Percentiles rank a stretch among this genome's conserved stretches.
Evolutionary conservation across 2,113 vertebrate genomes (phyloP).

Genomic region (Cyanoramphus novaezelandiae): DNA sequence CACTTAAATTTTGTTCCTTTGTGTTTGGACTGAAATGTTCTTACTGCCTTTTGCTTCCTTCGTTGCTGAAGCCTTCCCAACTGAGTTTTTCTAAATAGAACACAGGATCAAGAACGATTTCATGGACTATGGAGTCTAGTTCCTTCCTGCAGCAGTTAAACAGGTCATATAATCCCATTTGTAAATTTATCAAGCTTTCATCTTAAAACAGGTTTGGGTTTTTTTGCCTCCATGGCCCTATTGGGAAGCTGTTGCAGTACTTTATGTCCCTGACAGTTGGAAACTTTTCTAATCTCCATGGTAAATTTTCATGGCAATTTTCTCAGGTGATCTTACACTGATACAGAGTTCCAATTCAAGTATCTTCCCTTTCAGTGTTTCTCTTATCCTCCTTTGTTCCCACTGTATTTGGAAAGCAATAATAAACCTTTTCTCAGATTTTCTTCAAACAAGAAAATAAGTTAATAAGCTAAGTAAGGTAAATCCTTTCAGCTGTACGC

Average conservation of each 20-base stretch:
- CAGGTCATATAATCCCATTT: not conserved
- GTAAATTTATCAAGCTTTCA: not conserved
- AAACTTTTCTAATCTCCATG: not conserved
- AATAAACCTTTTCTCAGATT: not conserved
- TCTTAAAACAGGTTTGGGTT: not conserved
- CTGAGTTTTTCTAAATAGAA: not conserved
- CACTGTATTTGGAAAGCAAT: not conserved
- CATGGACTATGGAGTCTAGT: not conserved
- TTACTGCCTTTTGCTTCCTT: not conserved
- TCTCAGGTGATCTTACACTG: not conserved
- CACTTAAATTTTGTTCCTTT: not conserved
- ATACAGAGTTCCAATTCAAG: not conserved
- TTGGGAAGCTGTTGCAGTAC: not conserved
- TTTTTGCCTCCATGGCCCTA: not conserved
- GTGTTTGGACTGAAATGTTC: not conserved
- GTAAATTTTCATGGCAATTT: not conserved
- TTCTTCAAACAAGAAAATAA: not conserved
- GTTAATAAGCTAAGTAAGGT: not conserved
- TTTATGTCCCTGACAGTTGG: not conserved
- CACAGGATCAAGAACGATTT: not conserved
- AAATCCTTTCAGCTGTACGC: not conserved
- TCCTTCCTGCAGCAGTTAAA: not conserved
- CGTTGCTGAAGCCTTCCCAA: not conserved
- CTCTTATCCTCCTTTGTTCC: not conserved
- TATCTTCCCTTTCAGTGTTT: not conserved